phyloP scores from a whole-genome alignment of 2,113 vertebrate species.

The Corythornis cristatus region DNA sequence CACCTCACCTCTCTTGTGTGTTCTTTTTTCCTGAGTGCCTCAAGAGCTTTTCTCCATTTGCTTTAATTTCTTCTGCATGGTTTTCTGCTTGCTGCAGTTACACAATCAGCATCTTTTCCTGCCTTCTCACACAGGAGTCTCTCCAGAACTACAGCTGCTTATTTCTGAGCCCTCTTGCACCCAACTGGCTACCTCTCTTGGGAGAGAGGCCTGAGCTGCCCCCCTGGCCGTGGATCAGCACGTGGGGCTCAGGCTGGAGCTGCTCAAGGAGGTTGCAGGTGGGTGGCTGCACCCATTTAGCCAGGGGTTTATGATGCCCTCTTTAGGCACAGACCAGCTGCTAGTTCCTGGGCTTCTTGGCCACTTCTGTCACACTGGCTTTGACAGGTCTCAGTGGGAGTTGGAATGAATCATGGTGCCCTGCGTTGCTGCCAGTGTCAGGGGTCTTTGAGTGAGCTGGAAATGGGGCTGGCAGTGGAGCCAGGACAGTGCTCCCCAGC shows the following conservation, averaged over 20 bases:
- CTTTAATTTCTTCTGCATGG: neutral
- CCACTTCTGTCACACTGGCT: neutral
- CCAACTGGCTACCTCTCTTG: neutral
- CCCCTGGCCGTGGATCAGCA: neutral
- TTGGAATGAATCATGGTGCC: neutral
- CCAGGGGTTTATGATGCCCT: neutral
- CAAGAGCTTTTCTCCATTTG: neutral
- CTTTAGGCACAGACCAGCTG: neutral
- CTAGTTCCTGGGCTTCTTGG: neutral
- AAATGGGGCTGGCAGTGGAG: neutral
- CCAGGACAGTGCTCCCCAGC: neutral
- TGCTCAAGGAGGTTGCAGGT: neutral
- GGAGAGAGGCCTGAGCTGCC: neutral
- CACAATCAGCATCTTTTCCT: neutral
- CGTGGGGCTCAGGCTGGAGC: accelerated
- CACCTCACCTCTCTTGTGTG: neutral
- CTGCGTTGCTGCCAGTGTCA: neutral
- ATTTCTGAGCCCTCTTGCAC: neutral
- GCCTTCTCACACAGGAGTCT: neutral
- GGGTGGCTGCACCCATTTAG: neutral
- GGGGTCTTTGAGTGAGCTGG: neutral
- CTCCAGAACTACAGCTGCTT: neutral
- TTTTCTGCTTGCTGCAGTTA: neutral
- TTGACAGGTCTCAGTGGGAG: neutral
- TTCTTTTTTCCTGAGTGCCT: neutral